Base-by-base conservation (phyloP, 2,888 invertebrate genomes). In the Agrypnus murinus region DNA sequence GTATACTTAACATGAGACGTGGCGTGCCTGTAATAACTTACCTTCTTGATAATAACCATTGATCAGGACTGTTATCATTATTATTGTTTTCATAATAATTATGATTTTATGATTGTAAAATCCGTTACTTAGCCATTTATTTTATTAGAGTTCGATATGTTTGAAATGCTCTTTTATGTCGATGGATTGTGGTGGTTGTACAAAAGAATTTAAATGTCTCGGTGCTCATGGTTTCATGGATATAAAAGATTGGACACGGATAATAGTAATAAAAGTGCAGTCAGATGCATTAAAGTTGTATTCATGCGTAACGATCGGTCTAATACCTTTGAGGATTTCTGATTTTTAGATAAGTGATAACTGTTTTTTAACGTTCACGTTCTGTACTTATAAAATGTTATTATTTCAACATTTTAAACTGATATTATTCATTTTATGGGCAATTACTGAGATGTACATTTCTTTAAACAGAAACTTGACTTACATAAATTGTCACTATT, bases 191-290 rank as follows among this genome's bases (percentile, higher is more conserved):
- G 6, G 9, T 50, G 7, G n/a, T n/a, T n/a, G 50, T 50, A 6
- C 31, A 31, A 25, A 50, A 31, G 50, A 50, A 50, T 50, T 50
- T 50, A 50, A 50, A 50, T 32, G 50, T 32, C 50, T 50, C 31
- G n/a, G 31, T n/a, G n/a, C n/a, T 50, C 50, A 50, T 50, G 50
- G 50, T 12, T 12, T 25, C 32, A 31, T 50, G 32, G 50, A n/a
- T 12, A 50, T 50, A 32, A 7, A 12, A 50, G 50, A 50, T 50
- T 50, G 12, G 32, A 50, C 10, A 48, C 25, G 48, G 48, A 48
- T 48, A 48, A 48, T 2, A 12, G 10, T 12, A 19, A 25, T 25
- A 25, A 25, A 50, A 31, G 14, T 50, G 50, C 50, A 50, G 50
- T 50, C 50, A 50, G 50, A 50, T 50, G 50, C 32, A 50, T 32